These are phyloP conservation scores for Sminthopsis crassicaudata DNA, from an alignment of 2,113 vertebrate genomes.

Conservation along the genomic window DNA sequence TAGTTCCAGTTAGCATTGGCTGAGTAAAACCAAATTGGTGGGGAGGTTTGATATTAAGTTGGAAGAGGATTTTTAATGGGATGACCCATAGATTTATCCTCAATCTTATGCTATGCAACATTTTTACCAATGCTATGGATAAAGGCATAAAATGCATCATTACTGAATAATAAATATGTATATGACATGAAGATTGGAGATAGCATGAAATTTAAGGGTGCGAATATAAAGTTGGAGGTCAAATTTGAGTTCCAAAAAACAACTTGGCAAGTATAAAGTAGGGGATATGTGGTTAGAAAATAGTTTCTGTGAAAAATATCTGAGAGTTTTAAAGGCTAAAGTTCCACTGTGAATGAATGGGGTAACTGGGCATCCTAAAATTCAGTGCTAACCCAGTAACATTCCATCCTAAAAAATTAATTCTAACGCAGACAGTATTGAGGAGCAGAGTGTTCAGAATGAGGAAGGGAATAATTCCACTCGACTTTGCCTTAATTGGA, in stretches of 20 bases:
- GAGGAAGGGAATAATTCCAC: not conserved
- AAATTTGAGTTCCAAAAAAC: not conserved
- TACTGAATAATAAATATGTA: not conserved
- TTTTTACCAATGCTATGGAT: not conserved
- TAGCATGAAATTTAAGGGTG: not conserved
- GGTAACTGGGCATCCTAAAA: not conserved
- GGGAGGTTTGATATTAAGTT: not conserved
- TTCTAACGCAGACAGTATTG: not conserved
- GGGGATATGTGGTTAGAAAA: not conserved
- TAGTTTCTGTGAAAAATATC: not conserved
- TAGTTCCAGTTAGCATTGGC: not conserved
- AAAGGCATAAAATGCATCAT: not conserved
- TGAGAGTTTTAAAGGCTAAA: not conserved
- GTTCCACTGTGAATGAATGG: not conserved
- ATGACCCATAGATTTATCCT: not conserved
- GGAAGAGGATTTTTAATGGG: not conserved
- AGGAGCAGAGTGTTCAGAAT: not conserved
- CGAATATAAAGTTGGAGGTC: not conserved
- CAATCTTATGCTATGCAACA: not conserved
- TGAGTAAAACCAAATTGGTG: not conserved
- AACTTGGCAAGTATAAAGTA: not conserved
- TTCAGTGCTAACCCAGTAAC: not conserved
- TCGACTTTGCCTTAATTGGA: not conserved
- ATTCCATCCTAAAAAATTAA: not conserved
- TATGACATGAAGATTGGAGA: not conserved